A percentile compares a stretch with the other conserved stretches of the same genome.
Conservation (phyloP, 2,113 vertebrate genomes). For the Dolichallabes microphthalmus region DNA sequence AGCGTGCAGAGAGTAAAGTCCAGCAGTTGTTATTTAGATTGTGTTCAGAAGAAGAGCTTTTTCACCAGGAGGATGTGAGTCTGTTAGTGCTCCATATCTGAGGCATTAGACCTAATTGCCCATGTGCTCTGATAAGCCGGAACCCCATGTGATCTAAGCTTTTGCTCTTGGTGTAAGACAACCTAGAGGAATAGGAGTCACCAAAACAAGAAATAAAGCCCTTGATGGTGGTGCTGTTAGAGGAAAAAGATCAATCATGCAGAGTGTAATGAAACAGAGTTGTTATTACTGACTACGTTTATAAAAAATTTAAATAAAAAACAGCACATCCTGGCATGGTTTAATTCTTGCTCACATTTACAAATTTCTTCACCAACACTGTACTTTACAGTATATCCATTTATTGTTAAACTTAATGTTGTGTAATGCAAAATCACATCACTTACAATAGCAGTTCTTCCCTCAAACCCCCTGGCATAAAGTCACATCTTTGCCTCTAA, state of each 20-base stretch:
- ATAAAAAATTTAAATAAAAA: too few species aligned
- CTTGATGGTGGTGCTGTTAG: neutral
- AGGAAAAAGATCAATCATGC: neutral
- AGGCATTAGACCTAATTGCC: conserved; percentile 58
- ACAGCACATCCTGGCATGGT: neutral
- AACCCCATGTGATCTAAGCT: conserved; percentile 24
- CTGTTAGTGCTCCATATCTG: conserved; percentile 19
- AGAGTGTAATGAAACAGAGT: neutral
- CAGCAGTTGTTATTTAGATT: conserved; percentile 18
- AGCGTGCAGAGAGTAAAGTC: conserved; percentile 59
- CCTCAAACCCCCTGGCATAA: too few species aligned
- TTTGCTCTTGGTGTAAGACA: neutral
- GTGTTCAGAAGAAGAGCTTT: conserved; percentile 24
- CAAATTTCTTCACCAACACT: neutral
- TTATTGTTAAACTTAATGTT: neutral
- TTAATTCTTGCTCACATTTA: neutral
- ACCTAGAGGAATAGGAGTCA: neutral
- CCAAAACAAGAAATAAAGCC: neutral
- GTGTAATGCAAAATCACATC: neutral
- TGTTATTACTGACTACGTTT: too few species aligned
- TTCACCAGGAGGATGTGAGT: neutral
- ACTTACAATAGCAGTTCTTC: neutral
- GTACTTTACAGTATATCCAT: neutral
- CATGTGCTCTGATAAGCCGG: conserved; percentile 56
- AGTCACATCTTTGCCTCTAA: neutral